Percentiles rank a stretch among this genome's conserved stretches.
Evolutionary conservation across 1,140 invertebrate species (phyloP).

Genomic region (Diorhabda sublineata): DNA sequence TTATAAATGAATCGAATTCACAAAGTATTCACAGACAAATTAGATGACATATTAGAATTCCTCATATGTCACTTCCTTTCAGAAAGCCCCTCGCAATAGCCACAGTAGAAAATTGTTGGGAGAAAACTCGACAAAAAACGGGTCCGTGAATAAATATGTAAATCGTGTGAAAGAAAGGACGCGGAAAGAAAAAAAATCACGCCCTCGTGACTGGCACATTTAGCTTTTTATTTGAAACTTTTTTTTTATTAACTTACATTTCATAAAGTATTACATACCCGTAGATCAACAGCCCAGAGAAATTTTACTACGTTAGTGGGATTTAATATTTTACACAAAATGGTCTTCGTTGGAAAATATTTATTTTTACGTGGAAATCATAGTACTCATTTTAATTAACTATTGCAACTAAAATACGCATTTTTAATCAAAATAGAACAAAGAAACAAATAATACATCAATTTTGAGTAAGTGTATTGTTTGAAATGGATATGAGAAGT

Average conservation of each 20-base stretch:
- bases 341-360: too few species aligned
- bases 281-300: not conserved
- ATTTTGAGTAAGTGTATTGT: too few species aligned
- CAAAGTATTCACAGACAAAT: not conserved
- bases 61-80: not conserved
- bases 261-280: not conserved
- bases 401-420: too few species aligned
- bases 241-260: not conserved
- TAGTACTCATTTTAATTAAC: too few species aligned
- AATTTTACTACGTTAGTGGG: too few species aligned
- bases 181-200: not conserved
- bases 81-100: not conserved
- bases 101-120: conserved; percentile 1
- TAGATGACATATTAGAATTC: not conserved
- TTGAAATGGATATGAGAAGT: too few species aligned
- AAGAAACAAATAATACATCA: too few species aligned
- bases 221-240: not conserved
- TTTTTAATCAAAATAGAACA: too few species aligned
- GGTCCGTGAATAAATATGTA: conserved; percentile 2
- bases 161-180: not conserved
- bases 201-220: conserved; percentile 1
- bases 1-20: not conserved
- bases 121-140: not conserved
- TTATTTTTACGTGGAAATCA: too few species aligned
- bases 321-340: too few species aligned